These are phyloP conservation scores for Emydoidea blandingii DNA, from an alignment of 2,797 vertebrate genomes.

Conservation along the genomic window DNA sequence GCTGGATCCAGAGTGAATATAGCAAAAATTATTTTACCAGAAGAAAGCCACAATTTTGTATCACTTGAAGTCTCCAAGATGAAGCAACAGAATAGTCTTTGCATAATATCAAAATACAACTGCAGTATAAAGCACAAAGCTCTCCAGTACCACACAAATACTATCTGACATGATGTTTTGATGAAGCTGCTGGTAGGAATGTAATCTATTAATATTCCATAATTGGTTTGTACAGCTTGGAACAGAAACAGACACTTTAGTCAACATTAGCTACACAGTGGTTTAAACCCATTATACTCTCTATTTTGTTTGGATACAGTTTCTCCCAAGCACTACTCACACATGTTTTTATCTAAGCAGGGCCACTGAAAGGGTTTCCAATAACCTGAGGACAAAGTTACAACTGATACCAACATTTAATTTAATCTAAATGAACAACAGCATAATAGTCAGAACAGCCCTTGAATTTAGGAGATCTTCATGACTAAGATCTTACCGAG, in stretches of 20 bases:
- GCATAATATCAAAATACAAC: not conserved
- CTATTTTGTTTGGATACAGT: not conserved
- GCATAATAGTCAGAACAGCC: not conserved
- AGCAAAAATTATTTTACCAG: not conserved
- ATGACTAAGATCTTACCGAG: not conserved
- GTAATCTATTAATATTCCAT: not conserved
- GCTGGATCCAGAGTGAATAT: not conserved
- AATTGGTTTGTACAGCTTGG: not conserved
- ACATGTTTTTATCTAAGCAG: constrained; percentile 7
- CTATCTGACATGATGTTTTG: not conserved
- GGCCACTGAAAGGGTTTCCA: not conserved
- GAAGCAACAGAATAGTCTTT: constrained; percentile 11
- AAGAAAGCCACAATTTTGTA: not conserved
- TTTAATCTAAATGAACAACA: constrained; percentile 50
- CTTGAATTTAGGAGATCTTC: not conserved
- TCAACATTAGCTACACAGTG: constrained; percentile 20
- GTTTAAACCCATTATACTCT: not conserved
- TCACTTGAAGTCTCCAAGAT: not conserved
- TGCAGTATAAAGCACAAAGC: not conserved
- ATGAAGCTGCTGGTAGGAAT: not conserved
- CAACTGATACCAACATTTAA: constrained; percentile 53
- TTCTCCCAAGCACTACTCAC: constrained; percentile 1
- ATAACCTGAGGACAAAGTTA: not conserved
- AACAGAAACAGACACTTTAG: constrained; percentile 21
- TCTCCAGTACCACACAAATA: fast-evolving